Conservation (phyloP, 53 echinoderm and acorn worm species). For the Astropecten irregularis region DNA sequence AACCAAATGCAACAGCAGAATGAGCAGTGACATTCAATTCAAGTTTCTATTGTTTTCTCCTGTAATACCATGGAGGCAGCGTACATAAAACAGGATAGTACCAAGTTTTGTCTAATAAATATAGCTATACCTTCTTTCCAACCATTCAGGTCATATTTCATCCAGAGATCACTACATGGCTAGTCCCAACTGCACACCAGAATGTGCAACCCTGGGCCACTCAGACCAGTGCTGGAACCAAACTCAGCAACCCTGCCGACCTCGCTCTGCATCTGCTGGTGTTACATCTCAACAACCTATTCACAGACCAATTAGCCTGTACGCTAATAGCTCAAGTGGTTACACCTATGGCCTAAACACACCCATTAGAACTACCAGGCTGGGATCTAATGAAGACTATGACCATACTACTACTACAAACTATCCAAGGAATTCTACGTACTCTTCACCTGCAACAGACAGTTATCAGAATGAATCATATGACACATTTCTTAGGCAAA, state of each 20-base stretch:
- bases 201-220: slow-evolving; percentile 90
- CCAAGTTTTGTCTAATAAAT: too few relatives aligned
- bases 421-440: slow-evolving; percentile 3
- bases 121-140: too few relatives aligned
- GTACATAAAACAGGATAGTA: too few relatives aligned
- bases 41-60: too few relatives aligned
- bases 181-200: slow-evolving; percentile 87
- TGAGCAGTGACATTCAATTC: too few relatives aligned
- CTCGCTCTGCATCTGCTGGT: slow-evolving; percentile 9
- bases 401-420: not conserved
- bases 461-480: not conserved
- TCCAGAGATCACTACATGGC: slow-evolving; percentile 68
- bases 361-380: not conserved
- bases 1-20: too few relatives aligned
- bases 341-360: not conserved
- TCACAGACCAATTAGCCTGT: slow-evolving; percentile 35
- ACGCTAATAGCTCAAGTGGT: not conserved
- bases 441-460: not conserved
- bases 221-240: slow-evolving; percentile 87
- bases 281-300: slow-evolving; percentile 28
- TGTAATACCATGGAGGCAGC: too few relatives aligned
- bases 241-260: not conserved
- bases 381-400: not conserved
- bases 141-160: too few relatives aligned
- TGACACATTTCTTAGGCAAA: not conserved